Base-by-base conservation (phyloP, 2,888 invertebrate genomes). In the Pristionchus maxplancki region DNA sequence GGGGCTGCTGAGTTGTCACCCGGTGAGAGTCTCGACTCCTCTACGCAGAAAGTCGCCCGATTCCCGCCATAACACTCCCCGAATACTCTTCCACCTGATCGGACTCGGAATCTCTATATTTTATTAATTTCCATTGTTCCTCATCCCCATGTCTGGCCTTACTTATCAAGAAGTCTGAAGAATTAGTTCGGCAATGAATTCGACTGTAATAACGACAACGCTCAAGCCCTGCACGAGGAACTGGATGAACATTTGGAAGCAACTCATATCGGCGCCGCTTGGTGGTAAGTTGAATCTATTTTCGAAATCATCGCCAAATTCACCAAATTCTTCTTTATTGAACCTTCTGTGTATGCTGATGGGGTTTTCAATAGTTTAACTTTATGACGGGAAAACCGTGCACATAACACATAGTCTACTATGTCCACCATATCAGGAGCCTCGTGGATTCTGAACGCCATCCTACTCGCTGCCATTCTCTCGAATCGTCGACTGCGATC, bases 181-280 rank as follows among this genome's bases (percentile, higher is more conserved):
- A n/a, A n/a, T 78, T 8, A 78, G 44, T 1, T n/a, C 24, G 11
- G 11, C 48, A 0, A 28, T 53, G 34, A 83, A 53, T 20, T 24
- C 82, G 1, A 34, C 53, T 17, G 28, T 44, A 9, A n/a, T 64
- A 11, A 40, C 85, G 44, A 64, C 85, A 3, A 85, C 85, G 13
- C 17, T 62, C 13, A 62, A 85, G 31, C 85, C 85, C 11, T 85
- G 85, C 64, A 15, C 85, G 15, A 62, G 37, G 31, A 85, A 85
- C 64, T 85, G 85, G 85, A 85, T 85, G 85, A 85, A 85, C 44
- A 85, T 85, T 15, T 85, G 85, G 85, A 85, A 85, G 50, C 85
- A 85, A 24, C 85, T 85, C 40, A 40, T 85, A 28, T 85, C 85
- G 5, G 85, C 64, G 34, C 85, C 85, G 24, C 64, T 85, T 1